phyloP scores from a whole-genome alignment of 2,888 invertebrate species.

The Drosophila quasianomalipes region DNA sequence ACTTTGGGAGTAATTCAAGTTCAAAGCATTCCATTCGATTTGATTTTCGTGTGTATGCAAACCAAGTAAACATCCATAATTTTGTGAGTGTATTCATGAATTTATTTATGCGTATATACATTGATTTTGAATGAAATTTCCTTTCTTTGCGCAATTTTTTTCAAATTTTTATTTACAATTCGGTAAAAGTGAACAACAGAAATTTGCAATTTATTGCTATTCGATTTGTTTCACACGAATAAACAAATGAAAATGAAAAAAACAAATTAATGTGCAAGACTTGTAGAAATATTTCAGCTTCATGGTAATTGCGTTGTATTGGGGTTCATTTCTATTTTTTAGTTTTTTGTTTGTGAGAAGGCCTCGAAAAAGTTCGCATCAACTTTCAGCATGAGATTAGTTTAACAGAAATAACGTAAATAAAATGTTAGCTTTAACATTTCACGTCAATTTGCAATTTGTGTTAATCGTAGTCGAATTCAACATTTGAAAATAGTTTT shows the following conservation, averaged over 20 bases:
- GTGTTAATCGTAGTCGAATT: neutral
- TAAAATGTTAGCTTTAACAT: neutral
- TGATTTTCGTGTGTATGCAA: constrained; percentile 28
- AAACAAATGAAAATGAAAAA: constrained; percentile 29
- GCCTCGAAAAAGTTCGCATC: neutral
- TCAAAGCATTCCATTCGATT: constrained; percentile 42
- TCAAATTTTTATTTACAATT: neutral
- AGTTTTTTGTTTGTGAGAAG: neutral
- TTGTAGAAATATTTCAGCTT: constrained; percentile 28
- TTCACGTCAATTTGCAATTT: neutral
- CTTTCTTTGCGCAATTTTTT: constrained; percentile 17
- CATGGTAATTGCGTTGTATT: constrained; percentile 19
- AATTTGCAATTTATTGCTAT: constrained; percentile 29
- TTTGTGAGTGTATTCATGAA: constrained; percentile 10
- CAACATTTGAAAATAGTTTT: neutral
- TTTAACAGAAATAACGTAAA: neutral
- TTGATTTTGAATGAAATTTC: constrained; percentile 25
- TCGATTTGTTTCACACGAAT: constrained; percentile 25
- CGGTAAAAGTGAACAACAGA: constrained; percentile 1
- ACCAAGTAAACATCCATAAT: constrained; percentile 19
- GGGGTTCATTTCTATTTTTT: constrained; percentile 1
- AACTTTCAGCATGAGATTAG: neutral
- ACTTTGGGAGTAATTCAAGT: constrained; percentile 53
- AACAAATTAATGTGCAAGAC: constrained; percentile 15
- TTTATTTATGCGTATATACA: constrained; percentile 3